A percentile compares a stretch with the other conserved stretches of the same genome.
phyloP scores from a whole-genome alignment of 2,888 invertebrate species.

The Drosophila mayaguana region DNA sequence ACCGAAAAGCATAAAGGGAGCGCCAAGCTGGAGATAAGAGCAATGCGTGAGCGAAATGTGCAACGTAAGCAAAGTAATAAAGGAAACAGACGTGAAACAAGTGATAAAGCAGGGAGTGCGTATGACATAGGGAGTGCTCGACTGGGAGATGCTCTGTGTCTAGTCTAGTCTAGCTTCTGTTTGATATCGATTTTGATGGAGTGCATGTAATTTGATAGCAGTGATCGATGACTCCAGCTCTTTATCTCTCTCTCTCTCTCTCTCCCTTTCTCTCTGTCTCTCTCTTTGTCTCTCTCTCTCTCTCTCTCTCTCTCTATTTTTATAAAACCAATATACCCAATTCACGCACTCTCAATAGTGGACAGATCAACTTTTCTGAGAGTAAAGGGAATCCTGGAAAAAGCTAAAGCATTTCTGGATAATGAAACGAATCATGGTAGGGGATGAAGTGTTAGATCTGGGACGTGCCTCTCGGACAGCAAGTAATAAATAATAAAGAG shows the following conservation, averaged over 20 bases:
- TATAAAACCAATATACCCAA: background rate
- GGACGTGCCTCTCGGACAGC: conserved; percentile 19
- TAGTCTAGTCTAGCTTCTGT: background rate
- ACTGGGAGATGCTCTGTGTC: background rate
- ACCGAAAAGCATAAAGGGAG: conserved; percentile 22
- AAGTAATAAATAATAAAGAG: conserved; percentile 28
- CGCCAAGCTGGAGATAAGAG: conserved; percentile 10
- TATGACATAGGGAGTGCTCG: background rate
- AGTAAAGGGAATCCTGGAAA: background rate
- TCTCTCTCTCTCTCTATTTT: too few species aligned
- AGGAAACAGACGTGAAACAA: conserved; percentile 30
- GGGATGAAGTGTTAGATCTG: conserved; percentile 9
- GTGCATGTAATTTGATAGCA: background rate
- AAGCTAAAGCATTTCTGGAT: conserved; percentile 5
- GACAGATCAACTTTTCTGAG: background rate
- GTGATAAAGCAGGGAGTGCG: conserved; percentile 19
- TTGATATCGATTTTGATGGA: background rate
- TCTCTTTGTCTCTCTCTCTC: too few species aligned
- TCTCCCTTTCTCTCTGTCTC: too few species aligned
- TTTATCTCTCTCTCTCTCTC: too few species aligned
- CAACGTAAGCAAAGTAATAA: conserved; percentile 39
- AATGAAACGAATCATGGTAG: background rate
- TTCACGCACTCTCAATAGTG: background rate
- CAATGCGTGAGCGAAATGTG: conserved; percentile 29
- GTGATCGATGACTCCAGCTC: background rate